phyloP scores from a whole-genome alignment of 2,113 vertebrate genomes.

The Caranx melampygus region DNA sequence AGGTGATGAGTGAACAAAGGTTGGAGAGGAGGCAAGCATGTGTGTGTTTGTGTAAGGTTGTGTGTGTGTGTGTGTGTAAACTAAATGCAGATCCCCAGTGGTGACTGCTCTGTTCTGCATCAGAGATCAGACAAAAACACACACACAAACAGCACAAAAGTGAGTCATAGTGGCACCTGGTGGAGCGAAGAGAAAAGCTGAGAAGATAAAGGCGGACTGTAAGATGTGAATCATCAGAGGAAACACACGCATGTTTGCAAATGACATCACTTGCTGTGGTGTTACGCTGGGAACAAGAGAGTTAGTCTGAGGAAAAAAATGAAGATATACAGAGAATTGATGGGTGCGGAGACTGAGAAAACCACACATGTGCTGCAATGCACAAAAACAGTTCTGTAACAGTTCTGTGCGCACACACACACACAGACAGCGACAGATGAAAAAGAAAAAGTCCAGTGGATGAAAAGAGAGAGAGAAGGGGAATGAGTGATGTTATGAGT shows the following conservation, averaged over 20 bases:
- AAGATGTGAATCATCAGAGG: constrained; percentile 37
- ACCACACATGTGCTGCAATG: constrained; percentile 41
- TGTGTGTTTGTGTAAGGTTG: constrained; percentile 1
- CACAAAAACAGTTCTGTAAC: constrained; percentile 30
- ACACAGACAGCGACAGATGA: constrained; percentile 31
- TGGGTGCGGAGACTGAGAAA: constrained; percentile 49
- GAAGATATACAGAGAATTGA: constrained; percentile 24
- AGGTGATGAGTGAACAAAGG: constrained; percentile 27
- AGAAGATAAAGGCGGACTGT: constrained; percentile 15
- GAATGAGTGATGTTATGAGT: constrained; percentile 55
- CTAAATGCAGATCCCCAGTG: constrained; percentile 25
- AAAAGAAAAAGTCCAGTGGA: constrained; percentile 53
- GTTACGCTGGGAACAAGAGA: constrained; percentile 23
- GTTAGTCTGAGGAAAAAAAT: constrained; percentile 21
- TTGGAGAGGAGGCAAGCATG: constrained; percentile 4
- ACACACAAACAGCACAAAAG: constrained; percentile 22
- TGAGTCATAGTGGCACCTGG: constrained; percentile 39
- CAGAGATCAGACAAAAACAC: constrained; percentile 40
- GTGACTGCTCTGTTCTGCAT: constrained; percentile 50
- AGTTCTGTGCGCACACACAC: background rate
- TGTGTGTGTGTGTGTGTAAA: constrained; percentile 15
- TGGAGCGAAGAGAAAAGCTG: background rate
- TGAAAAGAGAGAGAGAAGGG: constrained; percentile 7
- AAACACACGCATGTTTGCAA: constrained; percentile 16
- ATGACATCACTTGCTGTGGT: constrained; percentile 39